A percentile compares a stretch with the other conserved stretches of the same genome.
phyloP scores from a whole-genome alignment of 2,888 invertebrate genomes.

The Ferdinandea cuprea region DNA sequence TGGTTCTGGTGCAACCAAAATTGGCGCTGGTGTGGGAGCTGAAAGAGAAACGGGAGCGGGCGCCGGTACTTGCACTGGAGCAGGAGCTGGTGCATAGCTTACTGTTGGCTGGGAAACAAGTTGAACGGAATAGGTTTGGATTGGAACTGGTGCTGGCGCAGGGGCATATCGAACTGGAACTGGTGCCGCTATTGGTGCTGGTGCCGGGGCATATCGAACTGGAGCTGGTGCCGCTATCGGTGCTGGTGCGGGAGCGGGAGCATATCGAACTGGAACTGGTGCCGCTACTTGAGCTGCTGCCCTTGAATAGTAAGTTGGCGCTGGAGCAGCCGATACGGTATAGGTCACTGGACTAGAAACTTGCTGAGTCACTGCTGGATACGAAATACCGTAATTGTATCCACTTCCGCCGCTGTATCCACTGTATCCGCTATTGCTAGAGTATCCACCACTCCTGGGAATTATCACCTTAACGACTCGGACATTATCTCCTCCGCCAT shows the following conservation, averaged over 20 bases:
- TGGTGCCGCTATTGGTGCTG: constrained; percentile 1
- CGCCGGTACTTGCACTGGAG: constrained; percentile 4
- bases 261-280: neutral
- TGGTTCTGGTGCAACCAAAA: neutral
- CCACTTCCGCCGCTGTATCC: constrained; percentile 31
- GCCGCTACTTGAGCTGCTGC: neutral
- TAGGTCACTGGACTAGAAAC: constrained; percentile 2
- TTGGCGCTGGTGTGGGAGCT: constrained; percentile 7
- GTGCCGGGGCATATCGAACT: too few species aligned
- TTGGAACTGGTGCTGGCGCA: constrained; percentile 17
- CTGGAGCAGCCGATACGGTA: constrained; percentile 16
- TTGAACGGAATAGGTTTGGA: neutral
- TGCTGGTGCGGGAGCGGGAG: constrained; percentile 15
- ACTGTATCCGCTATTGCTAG: constrained; percentile 16
- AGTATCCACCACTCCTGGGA: constrained; percentile 37
- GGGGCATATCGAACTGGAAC: neutral
- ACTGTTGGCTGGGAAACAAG: neutral
- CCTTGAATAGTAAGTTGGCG: neutral
- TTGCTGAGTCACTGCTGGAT: constrained; percentile 18
- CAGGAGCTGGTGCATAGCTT: constrained; percentile 11
- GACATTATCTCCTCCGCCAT: constrained; percentile 17
- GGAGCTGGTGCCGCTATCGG: constrained; percentile 4
- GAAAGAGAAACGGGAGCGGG: constrained; percentile 9
- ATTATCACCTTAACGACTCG: constrained; percentile 18
- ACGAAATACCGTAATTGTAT: neutral